Evolutionary conservation across 2,113 vertebrate species (phyloP).

Genomic region (Hippocampus guttulatus): DNA sequence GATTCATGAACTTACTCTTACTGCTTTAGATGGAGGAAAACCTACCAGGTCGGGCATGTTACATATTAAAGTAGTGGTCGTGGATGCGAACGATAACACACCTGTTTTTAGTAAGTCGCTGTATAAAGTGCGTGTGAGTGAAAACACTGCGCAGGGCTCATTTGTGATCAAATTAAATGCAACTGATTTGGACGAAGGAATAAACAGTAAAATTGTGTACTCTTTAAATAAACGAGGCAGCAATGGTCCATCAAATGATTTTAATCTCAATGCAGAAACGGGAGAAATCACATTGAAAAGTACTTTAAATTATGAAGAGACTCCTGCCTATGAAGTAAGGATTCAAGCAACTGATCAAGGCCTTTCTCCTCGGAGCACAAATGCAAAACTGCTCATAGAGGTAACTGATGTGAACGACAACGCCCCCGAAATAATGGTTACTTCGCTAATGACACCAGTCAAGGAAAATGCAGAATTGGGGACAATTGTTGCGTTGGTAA

Average conservation of each 20-base stretch:
- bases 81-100: slow-evolving; percentile 64
- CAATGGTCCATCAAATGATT: slow-evolving; percentile 61
- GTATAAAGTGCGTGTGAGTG: slow-evolving; percentile 56
- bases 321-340: slow-evolving; percentile 1
- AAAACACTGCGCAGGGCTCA: slow-evolving; percentile 37
- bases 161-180: slow-evolving; percentile 53
- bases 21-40: slow-evolving; percentile 54
- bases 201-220: slow-evolving; percentile 25
- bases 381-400: slow-evolving; percentile 79
- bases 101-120: slow-evolving; percentile 52
- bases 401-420: slow-evolving; percentile 84
- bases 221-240: slow-evolving; percentile 69
- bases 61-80: slow-evolving; percentile 47
- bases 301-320: slow-evolving; percentile 69
- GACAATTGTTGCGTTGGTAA: slow-evolving; percentile 80
- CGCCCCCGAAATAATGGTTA: slow-evolving; percentile 75
- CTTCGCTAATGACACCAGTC: slow-evolving; percentile 74
- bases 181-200: slow-evolving; percentile 69
- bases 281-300: slow-evolving; percentile 75
- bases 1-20: slow-evolving; percentile 31
- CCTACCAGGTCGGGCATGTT: slow-evolving; percentile 42
- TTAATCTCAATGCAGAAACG: slow-evolving; percentile 69
- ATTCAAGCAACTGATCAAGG: slow-evolving; percentile 51
- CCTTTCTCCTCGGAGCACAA: slow-evolving; percentile 22
- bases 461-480: slow-evolving; percentile 74